Percentiles rank a stretch among this genome's conserved stretches.
These are phyloP conservation scores for Anneissia japonica DNA, from an alignment of 35 echinoderm and acorn worm species.

Conservation along the genomic window DNA sequence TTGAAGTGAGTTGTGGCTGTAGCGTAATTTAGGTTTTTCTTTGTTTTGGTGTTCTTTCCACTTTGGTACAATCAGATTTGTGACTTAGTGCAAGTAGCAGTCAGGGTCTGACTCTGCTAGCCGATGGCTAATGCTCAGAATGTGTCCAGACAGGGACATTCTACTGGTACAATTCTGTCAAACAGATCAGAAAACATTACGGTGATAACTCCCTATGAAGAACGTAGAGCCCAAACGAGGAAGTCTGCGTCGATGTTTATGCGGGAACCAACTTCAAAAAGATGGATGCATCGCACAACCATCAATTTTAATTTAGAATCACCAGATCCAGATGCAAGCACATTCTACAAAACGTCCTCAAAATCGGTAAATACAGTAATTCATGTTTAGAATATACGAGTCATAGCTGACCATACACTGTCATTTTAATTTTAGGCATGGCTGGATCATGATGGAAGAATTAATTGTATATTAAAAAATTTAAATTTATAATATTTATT, in stretches of 20 bases:
- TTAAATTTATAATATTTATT: no score
- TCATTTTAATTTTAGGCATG: no score
- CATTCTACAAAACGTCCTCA: not conserved
- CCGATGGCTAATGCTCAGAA: not conserved
- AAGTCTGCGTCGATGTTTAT: conserved; percentile 45
- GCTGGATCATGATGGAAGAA: no score
- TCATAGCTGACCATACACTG: no score
- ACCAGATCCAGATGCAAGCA: not conserved
- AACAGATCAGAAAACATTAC: conserved; percentile 78
- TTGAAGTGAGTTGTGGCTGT: not conserved
- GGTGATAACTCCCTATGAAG: conserved; percentile 56
- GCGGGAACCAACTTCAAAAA: no score
- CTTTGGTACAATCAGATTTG: no score
- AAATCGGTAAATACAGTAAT: not conserved
- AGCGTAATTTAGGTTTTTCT: no score
- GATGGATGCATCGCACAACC: conserved; percentile 95
- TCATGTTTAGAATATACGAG: no score
- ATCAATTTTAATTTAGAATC: not conserved
- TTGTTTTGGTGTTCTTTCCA: not conserved
- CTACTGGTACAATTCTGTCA: conserved; percentile 79
- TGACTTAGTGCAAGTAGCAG: no score
- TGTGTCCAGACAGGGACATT: conserved; percentile 60
- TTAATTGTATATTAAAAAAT: no score
- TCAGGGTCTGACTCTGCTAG: no score
- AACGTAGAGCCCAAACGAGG: conserved; percentile 29